Percentiles rank a stretch among this genome's conserved stretches.
phyloP scores from a whole-genome alignment of 2,797 vertebrate genomes.

The Lateolabrax maculatus region DNA sequence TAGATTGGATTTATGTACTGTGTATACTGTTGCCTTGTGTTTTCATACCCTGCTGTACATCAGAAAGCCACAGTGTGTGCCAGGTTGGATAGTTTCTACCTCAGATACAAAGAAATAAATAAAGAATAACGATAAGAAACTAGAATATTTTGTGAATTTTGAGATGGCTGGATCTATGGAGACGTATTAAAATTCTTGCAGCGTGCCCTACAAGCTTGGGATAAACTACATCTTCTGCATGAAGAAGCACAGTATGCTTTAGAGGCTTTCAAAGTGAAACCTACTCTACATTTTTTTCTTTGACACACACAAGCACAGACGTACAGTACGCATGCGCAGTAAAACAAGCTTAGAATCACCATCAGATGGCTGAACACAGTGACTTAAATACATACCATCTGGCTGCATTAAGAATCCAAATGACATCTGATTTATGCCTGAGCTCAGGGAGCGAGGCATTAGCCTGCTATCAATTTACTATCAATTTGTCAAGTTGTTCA shows the following conservation, averaged over 20 bases:
- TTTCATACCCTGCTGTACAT: slow-evolving; percentile 63
- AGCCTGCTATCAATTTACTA: slow-evolving; percentile 68
- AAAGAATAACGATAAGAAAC: slow-evolving; percentile 25
- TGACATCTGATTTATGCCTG: slow-evolving; percentile 69
- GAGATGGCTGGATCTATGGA: slow-evolving; percentile 29
- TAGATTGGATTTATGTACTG: slow-evolving; percentile 74
- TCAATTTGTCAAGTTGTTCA: slow-evolving; percentile 72
- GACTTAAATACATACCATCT: slow-evolving; percentile 78
- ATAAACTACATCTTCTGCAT: slow-evolving; percentile 32
- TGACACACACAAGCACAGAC: slow-evolving; percentile 14
- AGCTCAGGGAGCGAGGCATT: slow-evolving; percentile 63
- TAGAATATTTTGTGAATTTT: slow-evolving; percentile 48
- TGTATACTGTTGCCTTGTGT: slow-evolving; percentile 57
- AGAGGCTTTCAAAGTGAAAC: slow-evolving; percentile 46
- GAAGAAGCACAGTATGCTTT: slow-evolving; percentile 25
- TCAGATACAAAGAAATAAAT: slow-evolving; percentile 22
- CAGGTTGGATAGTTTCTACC: slow-evolving; percentile 30
- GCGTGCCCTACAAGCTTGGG: slow-evolving; percentile 12
- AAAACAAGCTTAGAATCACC: slow-evolving; percentile 53
- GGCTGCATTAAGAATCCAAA: slow-evolving; percentile 71
- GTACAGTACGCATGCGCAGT: slow-evolving; percentile 38
- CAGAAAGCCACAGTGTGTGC: slow-evolving; percentile 41
- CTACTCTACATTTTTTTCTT: slow-evolving; percentile 37
- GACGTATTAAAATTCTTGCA: slow-evolving; percentile 44
- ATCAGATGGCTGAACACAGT: slow-evolving; percentile 64